A percentile compares a stretch with the other conserved stretches of the same genome.
Evolutionary conservation across 2,113 vertebrate genomes (phyloP).

Genomic region (Saguinus midas): DNA sequence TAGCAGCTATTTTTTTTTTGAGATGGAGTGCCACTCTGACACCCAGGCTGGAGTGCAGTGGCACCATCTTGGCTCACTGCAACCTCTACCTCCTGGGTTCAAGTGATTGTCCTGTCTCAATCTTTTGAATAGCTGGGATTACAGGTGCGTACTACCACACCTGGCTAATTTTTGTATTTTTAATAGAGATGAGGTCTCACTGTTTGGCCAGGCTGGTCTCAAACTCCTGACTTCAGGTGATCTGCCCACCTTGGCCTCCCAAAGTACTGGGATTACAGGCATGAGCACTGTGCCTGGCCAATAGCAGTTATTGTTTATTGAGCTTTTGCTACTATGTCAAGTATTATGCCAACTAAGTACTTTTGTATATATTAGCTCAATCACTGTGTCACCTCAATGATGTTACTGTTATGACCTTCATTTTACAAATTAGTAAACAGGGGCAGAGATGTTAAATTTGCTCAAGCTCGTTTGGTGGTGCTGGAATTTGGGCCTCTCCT

Average conservation of each 20-base stretch:
- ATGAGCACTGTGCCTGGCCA: not conserved
- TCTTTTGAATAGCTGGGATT: too few relatives aligned
- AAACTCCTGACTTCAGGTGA: not conserved
- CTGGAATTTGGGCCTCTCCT: not conserved
- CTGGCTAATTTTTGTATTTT: too few relatives aligned
- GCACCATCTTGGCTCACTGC: too few relatives aligned
- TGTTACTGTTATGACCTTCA: not conserved
- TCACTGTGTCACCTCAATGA: not conserved
- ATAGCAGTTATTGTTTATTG: not conserved
- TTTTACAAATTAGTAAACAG: conserved; percentile 20
- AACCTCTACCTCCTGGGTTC: too few relatives aligned
- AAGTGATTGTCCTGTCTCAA: too few relatives aligned
- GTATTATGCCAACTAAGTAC: not conserved
- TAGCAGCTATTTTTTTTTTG: not conserved
- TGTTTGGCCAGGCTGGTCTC: not conserved
- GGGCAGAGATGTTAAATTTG: not conserved
- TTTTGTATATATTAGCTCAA: not conserved
- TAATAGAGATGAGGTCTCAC: too few relatives aligned
- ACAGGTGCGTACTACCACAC: too few relatives aligned
- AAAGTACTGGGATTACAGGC: not conserved
- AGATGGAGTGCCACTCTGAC: not conserved
- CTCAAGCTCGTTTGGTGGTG: not conserved
- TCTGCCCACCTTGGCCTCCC: not conserved
- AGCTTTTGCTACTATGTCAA: not conserved
- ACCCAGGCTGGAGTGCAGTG: not conserved